phyloP scores from a whole-genome alignment of 2,797 vertebrate species.

The Heliangelus exortis region DNA sequence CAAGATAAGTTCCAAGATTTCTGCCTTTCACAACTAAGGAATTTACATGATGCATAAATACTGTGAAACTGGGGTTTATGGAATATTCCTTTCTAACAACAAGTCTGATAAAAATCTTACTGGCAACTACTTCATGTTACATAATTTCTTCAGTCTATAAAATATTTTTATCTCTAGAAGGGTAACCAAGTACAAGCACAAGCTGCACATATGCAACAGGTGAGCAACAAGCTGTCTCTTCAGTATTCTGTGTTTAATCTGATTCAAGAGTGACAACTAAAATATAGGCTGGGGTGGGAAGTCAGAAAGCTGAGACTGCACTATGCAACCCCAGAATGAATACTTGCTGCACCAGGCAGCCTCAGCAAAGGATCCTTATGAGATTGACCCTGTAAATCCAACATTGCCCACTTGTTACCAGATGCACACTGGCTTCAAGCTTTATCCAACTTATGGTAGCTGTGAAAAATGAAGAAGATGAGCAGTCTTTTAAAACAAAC shows the following conservation, averaged over 20 bases:
- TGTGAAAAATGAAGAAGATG: neutral
- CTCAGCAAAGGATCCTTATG: neutral
- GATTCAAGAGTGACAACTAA: neutral
- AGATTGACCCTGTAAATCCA: neutral
- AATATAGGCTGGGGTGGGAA: neutral
- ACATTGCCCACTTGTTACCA: neutral
- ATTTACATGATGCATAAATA: neutral
- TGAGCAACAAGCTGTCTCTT: neutral
- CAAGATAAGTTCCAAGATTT: neutral
- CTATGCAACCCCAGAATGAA: neutral
- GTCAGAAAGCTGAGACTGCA: neutral
- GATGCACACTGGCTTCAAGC: neutral
- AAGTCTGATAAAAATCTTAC: neutral
- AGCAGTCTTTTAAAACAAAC: neutral
- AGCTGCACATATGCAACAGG: too few relatives aligned
- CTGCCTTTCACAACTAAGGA: neutral
- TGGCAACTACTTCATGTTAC: neutral
- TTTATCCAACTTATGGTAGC: neutral
- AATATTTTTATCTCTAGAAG: neutral
- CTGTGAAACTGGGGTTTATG: neutral
- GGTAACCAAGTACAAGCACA: neutral
- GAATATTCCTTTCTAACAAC: neutral
- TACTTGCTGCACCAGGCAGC: neutral
- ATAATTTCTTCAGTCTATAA: neutral
- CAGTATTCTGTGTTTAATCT: neutral